Conservation (phyloP, 2,797 vertebrate species). For the Muscicapa comitata region DNA sequence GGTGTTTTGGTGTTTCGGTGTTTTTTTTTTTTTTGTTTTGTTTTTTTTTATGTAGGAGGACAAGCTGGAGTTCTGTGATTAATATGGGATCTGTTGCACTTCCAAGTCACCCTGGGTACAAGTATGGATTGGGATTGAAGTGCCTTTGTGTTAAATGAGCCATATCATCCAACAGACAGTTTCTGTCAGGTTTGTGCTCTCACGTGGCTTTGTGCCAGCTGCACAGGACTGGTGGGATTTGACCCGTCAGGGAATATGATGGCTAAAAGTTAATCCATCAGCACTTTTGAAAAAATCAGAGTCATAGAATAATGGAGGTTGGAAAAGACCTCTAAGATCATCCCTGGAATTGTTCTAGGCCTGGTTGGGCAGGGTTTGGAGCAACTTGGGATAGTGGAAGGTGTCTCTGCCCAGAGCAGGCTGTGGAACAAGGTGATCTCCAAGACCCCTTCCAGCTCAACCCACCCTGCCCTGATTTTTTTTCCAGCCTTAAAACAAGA, state of each 20-base stretch:
- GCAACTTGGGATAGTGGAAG: background rate
- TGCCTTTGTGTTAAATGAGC: background rate
- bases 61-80: background rate
- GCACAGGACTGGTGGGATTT: background rate
- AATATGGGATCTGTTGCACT: background rate
- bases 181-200: background rate
- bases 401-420: background rate
- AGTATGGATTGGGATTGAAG: background rate
- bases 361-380: fast-evolving
- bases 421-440: fast-evolving
- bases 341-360: background rate
- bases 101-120: background rate
- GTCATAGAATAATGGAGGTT: fast-evolving
- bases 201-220: background rate
- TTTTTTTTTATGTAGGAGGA: background rate
- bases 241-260: background rate
- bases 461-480: background rate
- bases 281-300: background rate
- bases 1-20: background rate
- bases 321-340: background rate
- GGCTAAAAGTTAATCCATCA: background rate
- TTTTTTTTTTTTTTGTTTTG: too few species aligned
- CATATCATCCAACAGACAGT: background rate
- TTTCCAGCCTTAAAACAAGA: background rate
- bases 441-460: background rate